These are phyloP conservation scores for Pectinophora gossypiella DNA, from an alignment of 1,140 invertebrate species.

Conservation along the genomic window DNA sequence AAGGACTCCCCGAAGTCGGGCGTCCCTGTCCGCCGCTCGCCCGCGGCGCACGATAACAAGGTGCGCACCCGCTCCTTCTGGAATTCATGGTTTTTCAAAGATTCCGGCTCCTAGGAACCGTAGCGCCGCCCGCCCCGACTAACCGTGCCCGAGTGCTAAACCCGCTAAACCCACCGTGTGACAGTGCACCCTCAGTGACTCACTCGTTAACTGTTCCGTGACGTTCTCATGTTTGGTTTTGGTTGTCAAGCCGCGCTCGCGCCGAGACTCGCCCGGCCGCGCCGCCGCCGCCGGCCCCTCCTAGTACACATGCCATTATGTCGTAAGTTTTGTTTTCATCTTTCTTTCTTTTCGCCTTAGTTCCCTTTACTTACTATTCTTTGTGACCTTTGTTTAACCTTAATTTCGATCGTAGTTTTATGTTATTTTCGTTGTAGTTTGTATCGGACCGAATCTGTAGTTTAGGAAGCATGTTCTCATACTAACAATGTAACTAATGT, in stretches of 20 bases:
- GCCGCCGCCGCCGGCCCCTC: constrained; percentile 16
- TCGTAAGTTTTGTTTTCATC: constrained; percentile 67
- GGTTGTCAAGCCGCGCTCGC: constrained; percentile 17
- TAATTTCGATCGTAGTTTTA: constrained; percentile 7
- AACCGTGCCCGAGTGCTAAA: constrained; percentile 34
- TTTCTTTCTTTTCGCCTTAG: constrained; percentile 36
- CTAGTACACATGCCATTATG: constrained; percentile 67
- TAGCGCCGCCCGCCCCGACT: constrained; percentile 14
- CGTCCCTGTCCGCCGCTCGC: constrained; percentile 31
- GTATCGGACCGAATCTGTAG: background rate
- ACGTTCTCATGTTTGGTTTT: constrained; percentile 24
- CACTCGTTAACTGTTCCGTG: constrained; percentile 13
- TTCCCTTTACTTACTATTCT: constrained; percentile 6
- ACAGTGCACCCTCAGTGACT: constrained; percentile 50
- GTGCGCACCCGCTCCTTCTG: constrained; percentile 56
- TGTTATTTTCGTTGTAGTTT: background rate
- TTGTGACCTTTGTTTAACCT: constrained; percentile 17
- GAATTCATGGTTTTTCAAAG: constrained; percentile 56
- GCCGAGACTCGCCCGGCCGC: constrained; percentile 24
- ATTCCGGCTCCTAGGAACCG: constrained; percentile 37
- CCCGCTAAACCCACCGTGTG: constrained; percentile 49
- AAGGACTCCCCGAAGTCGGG: constrained; percentile 21
- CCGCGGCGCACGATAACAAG: constrained; percentile 40
- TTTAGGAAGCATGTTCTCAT: background rate
- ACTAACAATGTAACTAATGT: constrained; percentile 16